Percentiles rank a stretch among this genome's conserved stretches.
Conservation (phyloP, 2,797 vertebrate genomes). For the Poeciliopsis infans region DNA sequence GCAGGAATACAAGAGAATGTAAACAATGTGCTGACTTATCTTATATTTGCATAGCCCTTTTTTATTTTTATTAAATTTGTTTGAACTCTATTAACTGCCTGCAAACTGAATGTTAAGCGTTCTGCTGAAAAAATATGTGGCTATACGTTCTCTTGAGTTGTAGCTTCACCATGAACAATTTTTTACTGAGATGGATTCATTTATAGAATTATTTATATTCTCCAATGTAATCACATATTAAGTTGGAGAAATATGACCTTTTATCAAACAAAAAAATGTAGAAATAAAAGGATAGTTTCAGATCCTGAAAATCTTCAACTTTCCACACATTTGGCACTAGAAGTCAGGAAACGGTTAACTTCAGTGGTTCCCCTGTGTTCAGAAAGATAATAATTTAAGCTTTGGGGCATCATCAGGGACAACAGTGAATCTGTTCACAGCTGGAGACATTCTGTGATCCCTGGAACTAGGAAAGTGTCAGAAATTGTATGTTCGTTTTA, state of each 20-base stretch:
- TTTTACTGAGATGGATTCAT: not conserved
- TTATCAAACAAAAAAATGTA: not conserved
- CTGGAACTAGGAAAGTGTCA: too few species aligned
- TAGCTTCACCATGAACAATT: not conserved
- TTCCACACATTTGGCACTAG: not conserved
- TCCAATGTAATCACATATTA: not conserved
- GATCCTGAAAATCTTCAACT: not conserved
- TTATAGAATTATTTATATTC: too few species aligned
- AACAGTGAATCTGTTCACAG: not conserved
- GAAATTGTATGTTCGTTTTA: too few species aligned
- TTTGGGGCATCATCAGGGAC: not conserved
- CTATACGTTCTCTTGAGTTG: not conserved
- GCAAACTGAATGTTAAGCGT: not conserved
- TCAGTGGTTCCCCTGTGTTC: not conserved
- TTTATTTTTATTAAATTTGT: not conserved
- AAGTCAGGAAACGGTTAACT: not conserved
- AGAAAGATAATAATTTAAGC: not conserved
- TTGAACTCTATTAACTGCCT: not conserved
- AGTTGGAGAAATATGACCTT: not conserved
- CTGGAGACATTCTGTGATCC: not conserved
- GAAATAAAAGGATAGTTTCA: not conserved
- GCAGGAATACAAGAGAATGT: not conserved
- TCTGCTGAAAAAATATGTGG: not conserved
- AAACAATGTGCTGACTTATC: not conserved
- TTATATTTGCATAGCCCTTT: not conserved